phyloP scores from a whole-genome alignment of 30 jellyfish, hydroid and myxozoan genomes.

The Pelagia noctiluca region DNA sequence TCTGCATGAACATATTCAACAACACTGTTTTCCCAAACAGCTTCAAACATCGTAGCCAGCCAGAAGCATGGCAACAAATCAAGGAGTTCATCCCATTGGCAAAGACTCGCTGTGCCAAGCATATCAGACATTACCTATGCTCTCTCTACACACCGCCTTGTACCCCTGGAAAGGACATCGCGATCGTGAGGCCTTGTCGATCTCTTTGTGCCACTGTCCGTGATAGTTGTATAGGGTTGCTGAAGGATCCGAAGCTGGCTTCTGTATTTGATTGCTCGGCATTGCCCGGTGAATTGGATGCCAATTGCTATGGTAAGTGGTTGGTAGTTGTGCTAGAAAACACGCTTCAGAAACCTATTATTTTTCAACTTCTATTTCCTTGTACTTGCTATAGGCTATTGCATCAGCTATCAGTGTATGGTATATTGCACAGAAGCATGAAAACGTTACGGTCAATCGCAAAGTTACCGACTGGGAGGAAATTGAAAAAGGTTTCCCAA shows the following conservation, averaged over 20 bases:
- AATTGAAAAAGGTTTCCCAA: no score
- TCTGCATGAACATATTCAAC: neutral
- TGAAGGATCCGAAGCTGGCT: neutral
- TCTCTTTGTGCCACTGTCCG: neutral
- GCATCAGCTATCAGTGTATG: no score
- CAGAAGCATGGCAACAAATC: neutral
- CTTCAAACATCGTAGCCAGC: neutral
- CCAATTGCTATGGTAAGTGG: neutral
- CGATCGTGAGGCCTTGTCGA: neutral
- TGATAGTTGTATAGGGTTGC: neutral
- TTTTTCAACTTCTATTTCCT: no score
- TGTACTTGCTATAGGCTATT: no score
- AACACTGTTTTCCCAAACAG: neutral
- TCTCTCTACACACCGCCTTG: conserved; percentile 8
- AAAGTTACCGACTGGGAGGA: no score
- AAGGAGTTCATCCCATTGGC: neutral
- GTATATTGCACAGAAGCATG: no score
- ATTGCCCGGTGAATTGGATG: neutral
- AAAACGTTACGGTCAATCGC: no score
- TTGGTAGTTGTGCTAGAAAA: no score
- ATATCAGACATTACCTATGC: neutral
- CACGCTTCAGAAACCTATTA: no score
- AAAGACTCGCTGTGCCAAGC: neutral
- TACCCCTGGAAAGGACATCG: neutral
- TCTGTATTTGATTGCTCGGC: neutral